Evolutionary conservation across 2,797 vertebrate species (phyloP).

Genomic region (Acipenser transmontanus): DNA sequence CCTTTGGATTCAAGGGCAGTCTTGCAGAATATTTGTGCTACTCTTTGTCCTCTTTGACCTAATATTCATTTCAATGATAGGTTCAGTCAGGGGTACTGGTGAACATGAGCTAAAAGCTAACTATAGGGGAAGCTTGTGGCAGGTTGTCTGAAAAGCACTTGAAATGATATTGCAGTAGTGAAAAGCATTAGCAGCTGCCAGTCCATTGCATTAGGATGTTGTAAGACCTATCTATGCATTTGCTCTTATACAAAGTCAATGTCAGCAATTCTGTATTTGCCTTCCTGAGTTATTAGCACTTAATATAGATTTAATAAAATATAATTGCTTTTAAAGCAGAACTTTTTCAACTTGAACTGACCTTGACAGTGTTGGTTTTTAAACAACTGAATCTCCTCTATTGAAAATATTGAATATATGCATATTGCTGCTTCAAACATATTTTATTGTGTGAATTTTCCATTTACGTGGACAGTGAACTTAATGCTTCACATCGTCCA

Average conservation of each 20-base stretch:
- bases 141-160: background rate
- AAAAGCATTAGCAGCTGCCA: constrained; percentile 2
- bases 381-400: background rate
- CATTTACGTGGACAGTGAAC: too few species aligned
- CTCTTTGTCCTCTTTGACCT: constrained; percentile 42
- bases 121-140: constrained; percentile 42
- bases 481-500: too few species aligned
- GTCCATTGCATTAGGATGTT: background rate
- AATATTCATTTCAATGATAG: constrained; percentile 40
- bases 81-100: constrained; percentile 39
- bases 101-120: constrained; percentile 58
- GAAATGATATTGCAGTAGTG: constrained; percentile 1
- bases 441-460: too few species aligned
- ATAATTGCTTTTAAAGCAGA: constrained; percentile 13
- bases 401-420: too few species aligned
- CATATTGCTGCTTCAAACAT: too few species aligned
- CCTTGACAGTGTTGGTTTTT: constrained; percentile 7
- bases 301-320: constrained; percentile 19
- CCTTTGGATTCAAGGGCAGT: constrained; percentile 6
- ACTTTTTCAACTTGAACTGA: constrained; percentile 15
- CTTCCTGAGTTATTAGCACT: constrained; percentile 10
- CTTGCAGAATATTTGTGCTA: constrained; percentile 45
- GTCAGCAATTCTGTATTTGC: constrained; percentile 16
- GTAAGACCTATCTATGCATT: background rate
- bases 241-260: constrained; percentile 1